Percentiles rank a stretch among this genome's conserved stretches.
Conservation (phyloP, 2,113 vertebrate species). For the Gracilinanus agilis region DNA sequence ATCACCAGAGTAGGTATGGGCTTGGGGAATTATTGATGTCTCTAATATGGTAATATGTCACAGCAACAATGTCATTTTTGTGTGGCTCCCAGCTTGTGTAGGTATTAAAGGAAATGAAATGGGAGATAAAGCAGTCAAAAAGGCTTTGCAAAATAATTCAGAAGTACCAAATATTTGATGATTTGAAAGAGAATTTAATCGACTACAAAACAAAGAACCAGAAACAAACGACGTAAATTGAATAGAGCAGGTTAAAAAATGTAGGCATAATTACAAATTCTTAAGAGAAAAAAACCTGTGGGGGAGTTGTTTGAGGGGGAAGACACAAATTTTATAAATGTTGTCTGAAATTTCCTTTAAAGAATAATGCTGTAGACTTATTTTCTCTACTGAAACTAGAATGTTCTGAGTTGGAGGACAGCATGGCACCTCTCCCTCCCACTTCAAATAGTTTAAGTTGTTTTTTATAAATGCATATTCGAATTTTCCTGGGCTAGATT, state of each 20-base stretch:
- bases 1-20: slow-evolving; percentile 79
- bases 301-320: background rate
- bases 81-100: slow-evolving; percentile 78
- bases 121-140: slow-evolving; percentile 84
- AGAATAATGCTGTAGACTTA: background rate
- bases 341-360: background rate
- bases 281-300: slow-evolving; percentile 12
- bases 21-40: slow-evolving; percentile 87
- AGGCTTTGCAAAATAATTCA: slow-evolving; percentile 84
- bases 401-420: background rate
- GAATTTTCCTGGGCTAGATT: background rate
- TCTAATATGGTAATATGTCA: slow-evolving; percentile 85
- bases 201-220: slow-evolving; percentile 71
- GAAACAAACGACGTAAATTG: slow-evolving; percentile 66
- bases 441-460: background rate
- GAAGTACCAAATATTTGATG: slow-evolving; percentile 75
- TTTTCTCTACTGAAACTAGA: background rate
- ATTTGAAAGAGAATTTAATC: slow-evolving; percentile 76
- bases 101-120: slow-evolving; percentile 86
- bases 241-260: slow-evolving; percentile 76
- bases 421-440: background rate
- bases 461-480: background rate
- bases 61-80: slow-evolving; percentile 84
- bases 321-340: background rate
- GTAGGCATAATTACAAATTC: slow-evolving; percentile 29